A percentile compares a stretch with the other conserved stretches of the same genome.
Conservation (phyloP, 2,797 vertebrate species). For the Apodemus agrarius region DNA sequence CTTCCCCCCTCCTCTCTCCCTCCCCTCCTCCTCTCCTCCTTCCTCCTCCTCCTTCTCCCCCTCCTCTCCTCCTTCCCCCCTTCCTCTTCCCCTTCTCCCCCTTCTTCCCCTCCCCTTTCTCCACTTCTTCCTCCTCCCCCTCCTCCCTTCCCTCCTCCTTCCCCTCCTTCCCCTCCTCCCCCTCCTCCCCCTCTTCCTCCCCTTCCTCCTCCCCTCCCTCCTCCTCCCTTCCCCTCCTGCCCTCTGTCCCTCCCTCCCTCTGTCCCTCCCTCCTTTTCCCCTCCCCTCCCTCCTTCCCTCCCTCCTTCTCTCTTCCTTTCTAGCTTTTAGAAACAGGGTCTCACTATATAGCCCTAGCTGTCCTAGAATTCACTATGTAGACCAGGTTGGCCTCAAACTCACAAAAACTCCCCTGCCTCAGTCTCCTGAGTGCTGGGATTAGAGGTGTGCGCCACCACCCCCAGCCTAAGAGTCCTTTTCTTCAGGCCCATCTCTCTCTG, state of each 20-base stretch:
- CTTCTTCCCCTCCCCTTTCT: too few species aligned
- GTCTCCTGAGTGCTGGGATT: neutral
- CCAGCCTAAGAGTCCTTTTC: neutral
- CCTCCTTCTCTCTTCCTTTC: neutral
- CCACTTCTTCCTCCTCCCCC: neutral
- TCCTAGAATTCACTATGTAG: neutral
- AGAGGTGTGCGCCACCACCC: neutral
- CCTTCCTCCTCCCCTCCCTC: too few species aligned
- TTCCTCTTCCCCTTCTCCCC: neutral
- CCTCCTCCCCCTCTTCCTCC: too few species aligned
- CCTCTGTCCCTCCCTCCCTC: neutral
- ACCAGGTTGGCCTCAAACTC: neutral
- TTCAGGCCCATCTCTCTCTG: neutral
- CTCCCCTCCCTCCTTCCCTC: neutral
- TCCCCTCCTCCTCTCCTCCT: too few species aligned
- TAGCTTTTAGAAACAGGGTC: neutral
- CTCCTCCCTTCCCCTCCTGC: neutral
- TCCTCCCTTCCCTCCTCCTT: neutral
- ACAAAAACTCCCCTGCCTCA: neutral
- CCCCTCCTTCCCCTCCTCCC: fast-evolving
- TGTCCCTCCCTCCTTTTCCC: neutral
- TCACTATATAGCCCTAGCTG: neutral
- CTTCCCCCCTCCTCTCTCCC: fast-evolving
- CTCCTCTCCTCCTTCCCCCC: fast-evolving
- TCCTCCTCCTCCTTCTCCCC: neutral